Conservation (phyloP, 2,113 vertebrate species). For the Ictalurus furcatus region DNA sequence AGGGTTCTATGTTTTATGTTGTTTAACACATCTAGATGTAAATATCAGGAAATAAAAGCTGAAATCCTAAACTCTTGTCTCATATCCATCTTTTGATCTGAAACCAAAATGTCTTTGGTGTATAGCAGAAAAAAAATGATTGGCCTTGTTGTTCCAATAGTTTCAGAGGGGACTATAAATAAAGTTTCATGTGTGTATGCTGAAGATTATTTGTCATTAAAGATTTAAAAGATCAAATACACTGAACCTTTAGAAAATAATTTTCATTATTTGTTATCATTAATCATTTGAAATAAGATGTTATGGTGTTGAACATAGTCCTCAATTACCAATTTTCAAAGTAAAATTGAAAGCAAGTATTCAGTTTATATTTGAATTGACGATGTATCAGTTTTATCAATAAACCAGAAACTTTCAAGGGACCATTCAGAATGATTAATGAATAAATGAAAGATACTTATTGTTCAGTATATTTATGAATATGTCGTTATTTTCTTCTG, state of each 20-base stretch:
- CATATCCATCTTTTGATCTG: too few species aligned
- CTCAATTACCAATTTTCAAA: not conserved
- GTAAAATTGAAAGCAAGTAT: not conserved
- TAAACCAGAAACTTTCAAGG: not conserved
- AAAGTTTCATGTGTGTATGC: not conserved
- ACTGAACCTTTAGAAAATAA: not conserved
- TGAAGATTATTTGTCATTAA: not conserved
- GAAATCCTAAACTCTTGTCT: too few species aligned
- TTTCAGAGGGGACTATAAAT: too few species aligned
- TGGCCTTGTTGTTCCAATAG: too few species aligned
- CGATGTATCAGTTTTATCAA: not conserved
- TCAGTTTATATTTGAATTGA: not conserved
- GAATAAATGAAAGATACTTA: conserved; percentile 35
- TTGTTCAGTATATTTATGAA: not conserved
- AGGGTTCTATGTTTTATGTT: too few species aligned
- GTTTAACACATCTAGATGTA: too few species aligned
- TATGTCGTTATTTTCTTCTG: not conserved
- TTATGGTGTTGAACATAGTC: not conserved
- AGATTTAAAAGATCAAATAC: not conserved
- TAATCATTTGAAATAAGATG: not conserved
- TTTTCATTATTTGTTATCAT: not conserved
- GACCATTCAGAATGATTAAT: conserved; percentile 22
- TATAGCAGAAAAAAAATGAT: too few species aligned
- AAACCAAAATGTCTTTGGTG: too few species aligned
- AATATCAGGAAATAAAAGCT: too few species aligned